Evolutionary conservation across 2,888 invertebrate genomes (phyloP).

Genomic region (Drosophila setosimentum): DNA sequence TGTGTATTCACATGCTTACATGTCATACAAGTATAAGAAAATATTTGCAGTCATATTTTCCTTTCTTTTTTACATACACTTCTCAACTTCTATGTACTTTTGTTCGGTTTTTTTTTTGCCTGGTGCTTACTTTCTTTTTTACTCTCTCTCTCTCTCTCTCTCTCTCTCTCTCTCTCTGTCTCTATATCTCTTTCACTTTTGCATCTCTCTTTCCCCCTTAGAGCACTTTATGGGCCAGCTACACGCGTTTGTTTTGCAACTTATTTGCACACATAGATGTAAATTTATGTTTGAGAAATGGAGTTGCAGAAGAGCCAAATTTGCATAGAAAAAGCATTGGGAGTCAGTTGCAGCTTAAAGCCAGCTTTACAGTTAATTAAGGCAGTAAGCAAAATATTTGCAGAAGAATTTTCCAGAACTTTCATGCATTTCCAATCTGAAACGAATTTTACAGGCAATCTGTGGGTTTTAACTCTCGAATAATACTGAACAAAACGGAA

Average conservation of each 20-base stretch:
- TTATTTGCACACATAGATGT: constrained; percentile 40
- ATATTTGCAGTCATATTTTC: constrained; percentile 72
- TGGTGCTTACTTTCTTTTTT: constrained; percentile 22
- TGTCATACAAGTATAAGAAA: constrained; percentile 73
- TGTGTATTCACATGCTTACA: constrained; percentile 70
- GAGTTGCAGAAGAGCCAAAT: constrained; percentile 17
- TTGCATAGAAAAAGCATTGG: constrained; percentile 27
- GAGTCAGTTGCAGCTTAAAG: constrained; percentile 16
- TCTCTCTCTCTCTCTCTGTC: not conserved
- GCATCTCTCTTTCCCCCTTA: constrained; percentile 10
- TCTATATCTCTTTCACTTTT: not conserved
- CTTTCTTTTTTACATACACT: constrained; percentile 29
- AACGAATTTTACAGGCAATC: not conserved
- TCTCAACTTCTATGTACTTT: constrained; percentile 66
- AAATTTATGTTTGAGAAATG: constrained; percentile 5
- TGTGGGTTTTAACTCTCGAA: not conserved
- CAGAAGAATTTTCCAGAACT: not conserved
- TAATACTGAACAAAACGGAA: not conserved
- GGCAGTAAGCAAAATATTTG: constrained; percentile 5
- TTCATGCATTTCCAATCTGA: too few relatives aligned
- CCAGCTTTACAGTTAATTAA: constrained; percentile 37
- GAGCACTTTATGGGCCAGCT: constrained; percentile 37
- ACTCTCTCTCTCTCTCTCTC: not conserved
- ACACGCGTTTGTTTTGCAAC: constrained; percentile 60
- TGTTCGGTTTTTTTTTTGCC: constrained; percentile 59